Evolutionary conservation across 2,113 vertebrate genomes (phyloP), one percentile per base, ranked within the genome.

Genomic region (Ornithorhynchus anatinus): DNA sequence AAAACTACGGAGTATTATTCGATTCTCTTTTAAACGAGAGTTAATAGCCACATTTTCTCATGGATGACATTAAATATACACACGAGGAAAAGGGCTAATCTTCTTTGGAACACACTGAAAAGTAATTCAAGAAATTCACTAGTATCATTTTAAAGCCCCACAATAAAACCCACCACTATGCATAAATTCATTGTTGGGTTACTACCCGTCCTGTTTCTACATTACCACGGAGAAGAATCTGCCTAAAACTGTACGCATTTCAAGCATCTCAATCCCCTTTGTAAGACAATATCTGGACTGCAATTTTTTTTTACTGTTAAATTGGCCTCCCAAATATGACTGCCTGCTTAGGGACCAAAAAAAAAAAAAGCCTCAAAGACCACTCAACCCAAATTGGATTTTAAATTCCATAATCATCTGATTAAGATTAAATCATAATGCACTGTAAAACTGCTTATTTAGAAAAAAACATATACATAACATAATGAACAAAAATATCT

Each of bases 281-380:
- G 75, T 59, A 80, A 79, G 76, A 59, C 39, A 70, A 56, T 45
- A 73, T 71, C 53, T 80, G 51, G 59, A 65, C 76, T 73, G 25
- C 32, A 37, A 72, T 20, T n/a, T n/a, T n/a, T n/a, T n/a, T n/a
- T n/a, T n/a, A n/a, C n/a, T n/a, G n/a, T n/a, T n/a, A n/a, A n/a
- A n/a, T n/a, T n/a, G n/a, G n/a, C n/a, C n/a, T n/a, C n/a, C n/a
- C n/a, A n/a, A n/a, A n/a, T n/a, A n/a, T n/a, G n/a, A n/a, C n/a
- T n/a, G n/a, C n/a, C n/a, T n/a, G n/a, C n/a, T n/a, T n/a, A n/a
- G n/a, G n/a, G n/a, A n/a, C n/a, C n/a, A n/a, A n/a, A n/a, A n/a
- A n/a, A n/a, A n/a, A n/a, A n/a, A n/a, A n/a, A n/a, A n/a, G n/a
- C n/a, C n/a, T 61, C 63, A 17, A 66, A n/a, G 4, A 79, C 69